Evolutionary conservation across 1,140 invertebrate species (phyloP).

Genomic region (Calosoma granatense): DNA sequence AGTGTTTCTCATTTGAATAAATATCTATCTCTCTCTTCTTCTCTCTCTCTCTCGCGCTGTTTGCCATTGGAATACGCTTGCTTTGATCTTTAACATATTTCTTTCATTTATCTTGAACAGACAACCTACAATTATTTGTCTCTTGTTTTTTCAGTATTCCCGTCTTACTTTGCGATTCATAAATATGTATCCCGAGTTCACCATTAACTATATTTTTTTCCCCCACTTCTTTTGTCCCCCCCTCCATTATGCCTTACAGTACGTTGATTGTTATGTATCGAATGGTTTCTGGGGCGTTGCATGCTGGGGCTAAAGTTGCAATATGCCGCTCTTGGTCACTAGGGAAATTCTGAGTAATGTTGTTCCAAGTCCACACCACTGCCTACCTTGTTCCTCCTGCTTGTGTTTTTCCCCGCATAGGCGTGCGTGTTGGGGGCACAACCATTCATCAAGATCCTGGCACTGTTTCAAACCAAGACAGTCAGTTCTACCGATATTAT

Average conservation of each 20-base stretch:
- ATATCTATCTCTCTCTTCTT: neutral
- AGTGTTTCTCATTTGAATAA: constrained; percentile 1
- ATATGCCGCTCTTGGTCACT: neutral
- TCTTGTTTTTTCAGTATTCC: neutral
- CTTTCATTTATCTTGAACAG: neutral
- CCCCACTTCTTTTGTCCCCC: neutral
- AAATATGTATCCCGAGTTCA: neutral
- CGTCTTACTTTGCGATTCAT: neutral
- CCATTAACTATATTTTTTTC: neutral
- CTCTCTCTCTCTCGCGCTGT: too few relatives aligned
- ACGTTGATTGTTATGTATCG: neutral
- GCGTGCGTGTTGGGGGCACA: too few relatives aligned
- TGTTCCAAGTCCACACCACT: neutral
- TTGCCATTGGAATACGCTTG: neutral
- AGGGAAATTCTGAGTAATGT: neutral
- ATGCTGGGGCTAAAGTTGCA: neutral
- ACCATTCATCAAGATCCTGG: too few relatives aligned
- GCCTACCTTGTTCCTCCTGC: neutral
- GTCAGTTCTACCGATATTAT: too few relatives aligned
- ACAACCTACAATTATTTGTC: constrained; percentile 6
- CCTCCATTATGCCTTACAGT: too few relatives aligned
- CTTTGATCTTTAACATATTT: constrained; percentile 7
- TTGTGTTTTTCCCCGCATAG: too few relatives aligned
- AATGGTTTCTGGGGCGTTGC: neutral
- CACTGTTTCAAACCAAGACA: too few relatives aligned